Evolutionary conservation across 1,140 invertebrate species (phyloP).

Genomic region (Drosophila nigrodunni): DNA sequence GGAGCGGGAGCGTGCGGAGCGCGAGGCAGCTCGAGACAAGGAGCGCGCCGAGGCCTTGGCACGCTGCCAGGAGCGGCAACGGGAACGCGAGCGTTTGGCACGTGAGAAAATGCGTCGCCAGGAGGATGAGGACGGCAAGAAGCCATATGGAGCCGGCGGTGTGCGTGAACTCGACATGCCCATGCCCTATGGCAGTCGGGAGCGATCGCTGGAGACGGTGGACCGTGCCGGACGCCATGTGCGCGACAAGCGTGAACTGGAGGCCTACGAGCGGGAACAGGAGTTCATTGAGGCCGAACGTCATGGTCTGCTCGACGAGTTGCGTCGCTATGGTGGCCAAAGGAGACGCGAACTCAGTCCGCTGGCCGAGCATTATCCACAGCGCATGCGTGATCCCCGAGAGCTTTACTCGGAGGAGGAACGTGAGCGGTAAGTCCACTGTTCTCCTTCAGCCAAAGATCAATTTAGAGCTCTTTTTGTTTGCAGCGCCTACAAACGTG

Average conservation of each 20-base stretch:
- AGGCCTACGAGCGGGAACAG: constrained; percentile 76
- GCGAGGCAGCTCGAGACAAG: constrained; percentile 86
- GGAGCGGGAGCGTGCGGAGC: constrained; percentile 82
- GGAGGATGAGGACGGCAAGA: constrained; percentile 81
- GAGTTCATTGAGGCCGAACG: constrained; percentile 75
- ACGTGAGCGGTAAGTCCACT: constrained; percentile 61
- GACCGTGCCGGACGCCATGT: constrained; percentile 58
- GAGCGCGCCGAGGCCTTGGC: constrained; percentile 87
- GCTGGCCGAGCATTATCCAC: constrained; percentile 62
- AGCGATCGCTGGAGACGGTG: constrained; percentile 74
- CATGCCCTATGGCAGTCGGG: constrained; percentile 66
- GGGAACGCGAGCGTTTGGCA: constrained; percentile 87
- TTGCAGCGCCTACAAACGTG: constrained; percentile 68
- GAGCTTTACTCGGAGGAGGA: constrained; percentile 80
- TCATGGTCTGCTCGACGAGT: constrained; percentile 69
- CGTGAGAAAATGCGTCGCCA: constrained; percentile 84
- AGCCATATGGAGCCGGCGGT: constrained; percentile 50
- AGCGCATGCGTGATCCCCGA: constrained; percentile 64
- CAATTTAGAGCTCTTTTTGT: not conserved
- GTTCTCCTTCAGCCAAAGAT: not conserved
- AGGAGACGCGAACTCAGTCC: constrained; percentile 69
- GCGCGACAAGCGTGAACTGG: constrained; percentile 65
- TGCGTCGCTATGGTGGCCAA: constrained; percentile 64
- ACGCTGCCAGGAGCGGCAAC: constrained; percentile 86
- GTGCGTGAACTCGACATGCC: constrained; percentile 71